Conservation (phyloP, 1,140 invertebrate species). For the Heliconius eleuchia region DNA sequence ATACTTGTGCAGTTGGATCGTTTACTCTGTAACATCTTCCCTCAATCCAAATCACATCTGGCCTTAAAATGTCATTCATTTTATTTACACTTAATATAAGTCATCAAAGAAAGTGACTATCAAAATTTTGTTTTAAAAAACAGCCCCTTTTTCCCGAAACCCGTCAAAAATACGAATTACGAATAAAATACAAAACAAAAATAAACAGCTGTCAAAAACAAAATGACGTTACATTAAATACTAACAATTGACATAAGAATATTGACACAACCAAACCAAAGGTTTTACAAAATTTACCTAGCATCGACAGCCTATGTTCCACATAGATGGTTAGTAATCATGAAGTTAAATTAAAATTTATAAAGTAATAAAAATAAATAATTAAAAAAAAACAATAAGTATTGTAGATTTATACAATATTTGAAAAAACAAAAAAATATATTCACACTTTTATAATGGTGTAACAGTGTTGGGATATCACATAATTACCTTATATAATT, state of each 20-base stretch:
- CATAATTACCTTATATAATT: background rate
- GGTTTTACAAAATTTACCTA: too few relatives aligned
- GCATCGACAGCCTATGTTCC: too few relatives aligned
- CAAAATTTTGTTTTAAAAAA: background rate
- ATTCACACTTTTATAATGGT: background rate
- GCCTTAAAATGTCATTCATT: slow-evolving; percentile 65
- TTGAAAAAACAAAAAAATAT: too few relatives aligned
- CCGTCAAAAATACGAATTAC: background rate
- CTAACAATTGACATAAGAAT: background rate
- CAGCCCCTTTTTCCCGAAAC: background rate
- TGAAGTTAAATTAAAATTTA: too few relatives aligned
- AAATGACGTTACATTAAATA: background rate
- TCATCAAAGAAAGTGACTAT: too few relatives aligned
- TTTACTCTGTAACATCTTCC: slow-evolving; percentile 81
- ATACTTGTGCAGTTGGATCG: slow-evolving; percentile 58
- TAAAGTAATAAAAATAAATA: too few relatives aligned
- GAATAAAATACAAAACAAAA: background rate
- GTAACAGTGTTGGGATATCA: background rate
- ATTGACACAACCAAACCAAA: background rate
- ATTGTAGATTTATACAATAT: too few relatives aligned
- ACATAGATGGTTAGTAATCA: too few relatives aligned
- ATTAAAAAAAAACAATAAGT: too few relatives aligned
- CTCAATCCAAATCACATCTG: slow-evolving; percentile 81
- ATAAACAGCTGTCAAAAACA: background rate
- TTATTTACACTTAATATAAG: background rate